These are phyloP conservation scores for Herpailurus yagouaroundi DNA, from an alignment of 2,113 vertebrate species.

Conservation along the genomic window DNA sequence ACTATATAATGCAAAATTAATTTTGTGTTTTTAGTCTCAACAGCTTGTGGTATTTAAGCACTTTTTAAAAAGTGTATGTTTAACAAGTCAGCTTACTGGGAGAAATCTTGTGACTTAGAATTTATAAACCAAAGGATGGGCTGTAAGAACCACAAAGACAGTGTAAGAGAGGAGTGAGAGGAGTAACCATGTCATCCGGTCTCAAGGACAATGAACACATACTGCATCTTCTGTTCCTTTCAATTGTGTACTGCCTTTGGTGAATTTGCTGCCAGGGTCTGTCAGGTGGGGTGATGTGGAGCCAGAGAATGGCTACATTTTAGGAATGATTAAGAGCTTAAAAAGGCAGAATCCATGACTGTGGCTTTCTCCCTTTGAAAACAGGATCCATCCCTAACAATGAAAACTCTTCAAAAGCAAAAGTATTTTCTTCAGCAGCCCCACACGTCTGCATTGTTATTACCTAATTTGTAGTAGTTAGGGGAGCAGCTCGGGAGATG, in stretches of 20 bases:
- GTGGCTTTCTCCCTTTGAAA: not conserved
- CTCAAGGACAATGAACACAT: not conserved
- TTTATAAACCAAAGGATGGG: not conserved
- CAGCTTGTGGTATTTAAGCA: slow-evolving; percentile 23
- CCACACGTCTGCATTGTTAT: not conserved
- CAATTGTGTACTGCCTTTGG: not conserved
- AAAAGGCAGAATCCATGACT: not conserved
- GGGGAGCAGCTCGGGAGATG: not conserved
- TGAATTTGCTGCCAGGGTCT: not conserved
- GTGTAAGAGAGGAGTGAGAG: not conserved
- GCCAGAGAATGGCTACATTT: not conserved
- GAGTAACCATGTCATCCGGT: not conserved
- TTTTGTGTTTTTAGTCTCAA: slow-evolving; percentile 53
- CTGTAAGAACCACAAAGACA: not conserved
- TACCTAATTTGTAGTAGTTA: not conserved
- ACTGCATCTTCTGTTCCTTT: not conserved
- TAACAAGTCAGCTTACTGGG: not conserved
- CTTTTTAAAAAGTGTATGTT: not conserved
- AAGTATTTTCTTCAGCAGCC: not conserved
- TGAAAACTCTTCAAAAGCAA: not conserved
- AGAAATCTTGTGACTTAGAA: not conserved
- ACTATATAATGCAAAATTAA: slow-evolving; percentile 46
- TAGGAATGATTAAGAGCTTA: not conserved
- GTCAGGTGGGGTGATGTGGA: not conserved
- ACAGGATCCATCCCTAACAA: not conserved